Evolutionary conservation across 2,113 vertebrate species (phyloP).

Genomic region (Pangasianodon hypophthalmus): DNA sequence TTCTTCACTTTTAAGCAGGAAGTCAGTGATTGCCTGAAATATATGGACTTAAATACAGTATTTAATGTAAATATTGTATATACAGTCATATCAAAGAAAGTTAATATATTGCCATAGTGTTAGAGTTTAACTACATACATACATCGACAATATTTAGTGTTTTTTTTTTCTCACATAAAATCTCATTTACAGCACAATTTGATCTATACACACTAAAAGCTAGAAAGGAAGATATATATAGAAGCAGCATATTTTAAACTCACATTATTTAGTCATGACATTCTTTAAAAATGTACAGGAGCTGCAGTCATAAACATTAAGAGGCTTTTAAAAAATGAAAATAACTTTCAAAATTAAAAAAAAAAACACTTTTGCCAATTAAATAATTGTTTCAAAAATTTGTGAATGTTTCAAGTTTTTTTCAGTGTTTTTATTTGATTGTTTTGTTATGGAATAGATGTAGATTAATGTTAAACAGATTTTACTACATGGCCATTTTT

Average conservation of each 20-base stretch:
- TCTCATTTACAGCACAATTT: slow-evolving; percentile 11
- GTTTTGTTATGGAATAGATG: not conserved
- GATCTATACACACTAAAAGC: slow-evolving; percentile 22
- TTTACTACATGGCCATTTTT: not conserved
- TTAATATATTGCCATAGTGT: not conserved
- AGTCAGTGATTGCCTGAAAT: not conserved
- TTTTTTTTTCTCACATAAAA: not conserved
- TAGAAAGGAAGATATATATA: not conserved
- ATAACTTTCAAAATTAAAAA: not conserved
- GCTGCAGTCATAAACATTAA: not conserved
- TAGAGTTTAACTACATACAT: not conserved
- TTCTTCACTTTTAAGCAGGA: not conserved
- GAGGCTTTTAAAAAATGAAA: not conserved
- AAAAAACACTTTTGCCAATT: not conserved
- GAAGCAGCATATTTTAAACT: slow-evolving; percentile 54
- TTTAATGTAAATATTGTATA: not conserved
- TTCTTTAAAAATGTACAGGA: slow-evolving; percentile 28
- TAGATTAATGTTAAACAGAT: not conserved
- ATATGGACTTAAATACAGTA: slow-evolving; percentile 8
- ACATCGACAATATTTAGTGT: not conserved
- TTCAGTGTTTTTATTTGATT: not conserved
- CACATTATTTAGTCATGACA: slow-evolving; percentile 56
- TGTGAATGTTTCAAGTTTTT: not conserved
- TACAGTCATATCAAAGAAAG: not conserved
- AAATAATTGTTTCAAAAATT: not conserved